A percentile compares a stretch with the other conserved stretches of the same genome.
phyloP scores from a whole-genome alignment of 2,888 invertebrate species.

The Drosophila koepferae region DNA sequence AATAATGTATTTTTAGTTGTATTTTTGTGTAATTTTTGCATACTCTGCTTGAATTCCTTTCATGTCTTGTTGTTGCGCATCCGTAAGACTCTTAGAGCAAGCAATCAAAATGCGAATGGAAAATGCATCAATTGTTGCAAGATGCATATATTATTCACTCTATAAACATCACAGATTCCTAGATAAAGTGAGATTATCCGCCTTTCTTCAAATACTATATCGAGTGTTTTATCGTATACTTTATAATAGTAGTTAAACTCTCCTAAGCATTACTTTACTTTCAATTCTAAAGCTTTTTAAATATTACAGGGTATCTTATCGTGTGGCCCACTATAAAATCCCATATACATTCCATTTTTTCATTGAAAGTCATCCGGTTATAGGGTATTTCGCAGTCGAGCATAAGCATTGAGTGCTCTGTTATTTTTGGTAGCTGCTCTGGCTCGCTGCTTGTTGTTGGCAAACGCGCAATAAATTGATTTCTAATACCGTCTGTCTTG shows the following conservation, averaged over 20 bases:
- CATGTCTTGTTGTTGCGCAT: constrained; percentile 56
- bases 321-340: too few relatives aligned
- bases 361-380: accelerated
- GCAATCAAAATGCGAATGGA: not conserved
- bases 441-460: constrained; percentile 53
- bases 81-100: constrained; percentile 18
- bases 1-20: constrained; percentile 35
- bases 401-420: not conserved
- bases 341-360: too few relatives aligned
- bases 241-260: too few relatives aligned
- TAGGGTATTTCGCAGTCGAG: constrained; percentile 4
- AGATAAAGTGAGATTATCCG: not conserved
- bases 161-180: not conserved
- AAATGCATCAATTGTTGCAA: not conserved
- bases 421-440: constrained; percentile 39
- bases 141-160: not conserved
- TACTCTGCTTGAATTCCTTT: constrained; percentile 58
- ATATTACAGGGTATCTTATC: too few relatives aligned
- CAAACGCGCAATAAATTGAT: constrained; percentile 77
- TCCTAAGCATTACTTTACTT: too few relatives aligned
- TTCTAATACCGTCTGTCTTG: constrained; percentile 64
- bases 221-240: too few relatives aligned
- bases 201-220: too few relatives aligned
- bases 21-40: constrained; percentile 22
- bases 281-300: too few relatives aligned